Evolutionary conservation across 2,113 vertebrate genomes (phyloP).

Genomic region (Bostrychus sinensis): DNA sequence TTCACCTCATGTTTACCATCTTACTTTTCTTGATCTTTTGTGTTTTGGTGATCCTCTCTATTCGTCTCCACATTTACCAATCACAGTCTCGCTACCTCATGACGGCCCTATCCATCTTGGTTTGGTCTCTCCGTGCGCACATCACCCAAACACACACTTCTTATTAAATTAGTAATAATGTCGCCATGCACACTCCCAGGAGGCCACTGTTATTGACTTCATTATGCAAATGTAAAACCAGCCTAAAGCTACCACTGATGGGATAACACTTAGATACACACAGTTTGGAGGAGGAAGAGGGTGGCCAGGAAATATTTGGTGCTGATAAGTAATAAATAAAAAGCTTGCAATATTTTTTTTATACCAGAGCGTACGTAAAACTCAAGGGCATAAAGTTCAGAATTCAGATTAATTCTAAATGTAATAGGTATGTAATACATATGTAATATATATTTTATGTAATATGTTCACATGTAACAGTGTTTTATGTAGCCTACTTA

Average conservation of each 20-base stretch:
- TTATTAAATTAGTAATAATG: conserved; percentile 77
- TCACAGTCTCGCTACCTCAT: background rate
- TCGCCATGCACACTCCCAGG: conserved; percentile 66
- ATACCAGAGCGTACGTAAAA: too few species aligned
- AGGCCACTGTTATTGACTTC: conserved; percentile 73
- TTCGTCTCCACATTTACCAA: background rate
- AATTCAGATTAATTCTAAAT: too few species aligned
- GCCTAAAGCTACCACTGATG: conserved; percentile 68
- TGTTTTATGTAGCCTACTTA: too few species aligned
- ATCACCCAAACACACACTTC: conserved; percentile 23
- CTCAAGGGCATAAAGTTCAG: too few species aligned
- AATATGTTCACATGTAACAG: too few species aligned
- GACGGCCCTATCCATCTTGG: conserved; percentile 11
- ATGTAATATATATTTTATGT: too few species aligned
- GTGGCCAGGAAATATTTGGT: conserved; percentile 44
- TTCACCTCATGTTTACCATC: conserved; percentile 9
- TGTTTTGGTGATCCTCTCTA: background rate
- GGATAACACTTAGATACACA: conserved; percentile 37
- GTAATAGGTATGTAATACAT: too few species aligned
- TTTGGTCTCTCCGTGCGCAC: background rate
- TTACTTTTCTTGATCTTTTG: conserved; percentile 6
- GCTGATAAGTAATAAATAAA: too few species aligned
- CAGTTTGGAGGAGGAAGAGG: conserved; percentile 26
- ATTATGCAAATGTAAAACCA: conserved; percentile 75
- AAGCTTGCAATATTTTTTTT: too few species aligned